Evolutionary conservation across 2,113 vertebrate species (phyloP), one percentile per base, ranked within the genome.

Genomic region (Dascyllus trimaculatus): DNA sequence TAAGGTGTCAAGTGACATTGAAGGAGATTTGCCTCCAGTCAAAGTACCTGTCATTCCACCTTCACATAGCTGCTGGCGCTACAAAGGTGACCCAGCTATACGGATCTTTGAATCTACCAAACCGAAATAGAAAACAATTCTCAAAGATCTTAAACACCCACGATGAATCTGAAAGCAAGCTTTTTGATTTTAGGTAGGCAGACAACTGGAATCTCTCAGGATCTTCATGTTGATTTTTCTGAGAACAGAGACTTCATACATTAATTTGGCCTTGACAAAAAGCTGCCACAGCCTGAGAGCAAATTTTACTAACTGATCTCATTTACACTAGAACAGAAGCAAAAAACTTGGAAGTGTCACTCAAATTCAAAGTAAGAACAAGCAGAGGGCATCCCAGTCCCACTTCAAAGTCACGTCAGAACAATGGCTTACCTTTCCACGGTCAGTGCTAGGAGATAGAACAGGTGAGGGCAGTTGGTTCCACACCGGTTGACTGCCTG

Each of bases 371-470:
- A 26, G 1, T 17, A 15, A 58, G 52, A 64, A 5, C 56, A 43
- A 18, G 0, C 57, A 64, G 15, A 56, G 3, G 21, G 0, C 26
- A 74, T 17, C 19, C 13, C 26, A 46, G 26, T 64, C 49, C 52
- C 21, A 69, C 4, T 70, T 38, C 74, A 87, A 88, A 83, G 85
- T 89, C 86, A 84, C 4, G 67, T 51, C 5, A 71, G 57, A 61
- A 53, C 35, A 22, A 14, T 63, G 48, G 1, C 88, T 85, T 65
- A 89, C 88, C 86, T 84, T 66, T 58, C 60, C 45, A 24, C 58
- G 19, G 48, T 65, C 65, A 46, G 60, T 49, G 63, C 35, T 4
- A 9, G 22, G 38, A 58, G 40, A 56, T 1, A 43, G 14, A 66
- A 43, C 46, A 86, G 82, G 75, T 76, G 3, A 25, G 15, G 58